Base-by-base conservation (phyloP, 2,113 vertebrate species). In the Coturnix japonica region DNA sequence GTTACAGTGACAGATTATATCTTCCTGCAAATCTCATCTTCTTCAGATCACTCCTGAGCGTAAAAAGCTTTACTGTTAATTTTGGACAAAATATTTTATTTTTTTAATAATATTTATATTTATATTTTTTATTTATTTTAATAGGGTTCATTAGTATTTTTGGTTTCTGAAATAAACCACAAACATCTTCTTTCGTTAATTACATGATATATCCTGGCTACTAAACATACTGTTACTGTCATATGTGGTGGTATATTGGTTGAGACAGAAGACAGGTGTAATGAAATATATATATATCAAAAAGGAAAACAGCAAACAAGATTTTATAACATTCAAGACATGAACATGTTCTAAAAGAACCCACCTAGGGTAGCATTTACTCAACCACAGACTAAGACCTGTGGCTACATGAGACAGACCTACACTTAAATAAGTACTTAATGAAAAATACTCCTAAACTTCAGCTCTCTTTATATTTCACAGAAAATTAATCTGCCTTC, bases 81-180 rank as follows among this genome's bases (percentile, higher is more conserved):
- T 93, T 81, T n/a, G 37, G 8, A 22, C 3, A 13, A 78, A 44
- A 8, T 13, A 21, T 51, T 53, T 41, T 23, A 44, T 28, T 23
- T 21, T 18, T 28, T 8, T 4, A 8, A 18, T 22, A n/a, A n/a
- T n/a, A n/a, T n/a, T n/a, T 13, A 8, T 3, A 20, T 75, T n/a
- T 23, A 3, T 28, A n/a, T 44, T 17, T 1, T 37, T n/a, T 60
- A 2, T 11, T 49, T 39, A 11, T 6, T 9, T 7, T 21, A 1
- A 4, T 67, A 76, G 41, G 10, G 9, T 9, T 57, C 6, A 44
- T 64, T 44, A 35, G 4, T 56, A 25, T 57, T 85, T 51, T 66
- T 54, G 41, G 6, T 11, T 64, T 56, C 30, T 44, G 33, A 33
- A 8, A 22, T 44, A 31, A 66, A 71, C 11, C 9, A 8, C 11